Conservation (phyloP, 2,888 invertebrate species). For the Drosophila macrothrix region DNA sequence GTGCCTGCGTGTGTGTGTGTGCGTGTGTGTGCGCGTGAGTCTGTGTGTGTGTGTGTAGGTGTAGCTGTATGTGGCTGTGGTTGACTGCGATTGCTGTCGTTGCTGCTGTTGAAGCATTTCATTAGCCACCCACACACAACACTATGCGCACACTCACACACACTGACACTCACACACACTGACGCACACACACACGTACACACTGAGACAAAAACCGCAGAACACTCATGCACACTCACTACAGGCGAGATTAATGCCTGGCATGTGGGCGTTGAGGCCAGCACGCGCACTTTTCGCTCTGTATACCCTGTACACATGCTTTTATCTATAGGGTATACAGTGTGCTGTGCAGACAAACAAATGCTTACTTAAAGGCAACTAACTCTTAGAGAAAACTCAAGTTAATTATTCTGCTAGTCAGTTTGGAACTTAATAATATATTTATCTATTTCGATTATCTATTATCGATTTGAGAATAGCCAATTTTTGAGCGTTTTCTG, state of each 20-base stretch:
- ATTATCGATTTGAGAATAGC: too few species aligned
- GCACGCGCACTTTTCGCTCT: constrained; percentile 52
- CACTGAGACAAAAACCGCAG: constrained; percentile 16
- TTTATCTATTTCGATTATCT: background rate
- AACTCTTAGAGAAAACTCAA: background rate
- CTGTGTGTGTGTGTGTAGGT: constrained; percentile 17
- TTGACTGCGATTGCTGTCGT: constrained; percentile 59
- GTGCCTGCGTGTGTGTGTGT: background rate
- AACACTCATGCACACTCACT: constrained; percentile 29
- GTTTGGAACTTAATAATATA: background rate
- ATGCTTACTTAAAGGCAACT: background rate
- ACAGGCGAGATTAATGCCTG: constrained; percentile 40
- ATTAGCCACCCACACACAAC: constrained; percentile 76
- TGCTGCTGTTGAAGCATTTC: constrained; percentile 72
- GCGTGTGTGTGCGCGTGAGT: background rate
- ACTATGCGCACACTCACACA: constrained; percentile 37
- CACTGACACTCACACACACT: constrained; percentile 10
- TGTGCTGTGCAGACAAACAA: background rate
- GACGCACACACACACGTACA: background rate
- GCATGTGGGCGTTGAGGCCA: constrained; percentile 67
- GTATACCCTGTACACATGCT: constrained; percentile 33
- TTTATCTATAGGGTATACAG: background rate
- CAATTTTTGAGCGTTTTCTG: too few species aligned
- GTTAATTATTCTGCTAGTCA: background rate
- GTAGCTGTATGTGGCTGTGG: constrained; percentile 27